Evolutionary conservation across 2,888 invertebrate species (phyloP).

Genomic region (Epinotia bilunana): DNA sequence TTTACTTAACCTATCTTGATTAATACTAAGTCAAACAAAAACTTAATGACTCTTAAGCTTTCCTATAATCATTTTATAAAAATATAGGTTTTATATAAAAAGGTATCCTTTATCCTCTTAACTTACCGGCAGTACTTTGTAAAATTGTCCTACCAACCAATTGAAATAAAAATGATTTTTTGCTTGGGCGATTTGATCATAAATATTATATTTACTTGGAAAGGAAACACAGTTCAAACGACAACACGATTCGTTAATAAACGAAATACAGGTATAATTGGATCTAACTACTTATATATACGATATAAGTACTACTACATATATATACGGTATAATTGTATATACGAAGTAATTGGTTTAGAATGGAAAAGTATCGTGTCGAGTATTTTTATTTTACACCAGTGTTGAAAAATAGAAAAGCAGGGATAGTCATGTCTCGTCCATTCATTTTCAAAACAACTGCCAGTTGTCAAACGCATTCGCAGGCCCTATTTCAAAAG

Average conservation of each 20-base stretch:
- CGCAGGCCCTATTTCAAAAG: slow-evolving; percentile 63
- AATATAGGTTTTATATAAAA: neutral
- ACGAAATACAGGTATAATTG: neutral
- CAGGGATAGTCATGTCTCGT: slow-evolving; percentile 60
- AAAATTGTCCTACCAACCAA: neutral
- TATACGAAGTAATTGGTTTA: neutral
- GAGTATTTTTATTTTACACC: slow-evolving; percentile 22
- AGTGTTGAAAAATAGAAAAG: slow-evolving; percentile 38
- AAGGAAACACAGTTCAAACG: neutral
- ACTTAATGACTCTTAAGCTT: neutral
- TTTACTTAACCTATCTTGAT: too few relatives aligned
- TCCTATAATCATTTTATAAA: neutral
- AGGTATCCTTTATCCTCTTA: neutral
- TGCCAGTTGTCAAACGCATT: slow-evolving; percentile 70
- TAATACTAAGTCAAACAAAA: too few relatives aligned
- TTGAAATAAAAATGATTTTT: neutral
- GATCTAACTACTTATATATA: neutral
- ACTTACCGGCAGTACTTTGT: neutral
- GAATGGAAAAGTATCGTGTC: neutral
- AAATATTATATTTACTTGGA: neutral
- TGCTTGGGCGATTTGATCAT: neutral
- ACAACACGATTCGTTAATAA: neutral
- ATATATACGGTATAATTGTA: neutral
- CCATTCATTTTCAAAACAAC: slow-evolving; percentile 70
- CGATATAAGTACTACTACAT: too few relatives aligned